A percentile compares a stretch with the other conserved stretches of the same genome.
Evolutionary conservation across 2,797 vertebrate genomes (phyloP).

Genomic region (Dendrocincla fuliginosa): DNA sequence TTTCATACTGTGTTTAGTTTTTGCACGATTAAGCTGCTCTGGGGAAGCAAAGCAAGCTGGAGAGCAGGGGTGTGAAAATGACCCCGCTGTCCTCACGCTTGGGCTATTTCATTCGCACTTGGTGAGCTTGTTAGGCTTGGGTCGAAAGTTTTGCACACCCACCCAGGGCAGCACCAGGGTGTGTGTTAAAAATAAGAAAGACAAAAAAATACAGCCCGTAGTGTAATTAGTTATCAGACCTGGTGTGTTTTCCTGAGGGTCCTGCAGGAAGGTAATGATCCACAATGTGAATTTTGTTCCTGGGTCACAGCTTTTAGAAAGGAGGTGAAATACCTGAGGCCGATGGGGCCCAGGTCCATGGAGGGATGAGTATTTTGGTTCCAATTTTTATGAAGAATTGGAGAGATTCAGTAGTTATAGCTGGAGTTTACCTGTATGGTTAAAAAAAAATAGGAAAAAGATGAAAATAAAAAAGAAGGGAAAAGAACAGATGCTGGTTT

Average conservation of each 20-base stretch:
- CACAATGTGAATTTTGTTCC: neutral
- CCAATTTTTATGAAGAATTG: neutral
- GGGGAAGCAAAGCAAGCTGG: conserved; percentile 6
- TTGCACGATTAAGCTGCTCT: conserved; percentile 37
- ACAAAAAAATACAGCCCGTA: neutral
- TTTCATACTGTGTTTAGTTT: conserved; percentile 15
- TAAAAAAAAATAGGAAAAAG: neutral
- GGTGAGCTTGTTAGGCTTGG: neutral
- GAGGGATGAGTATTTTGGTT: neutral
- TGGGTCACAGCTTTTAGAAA: neutral
- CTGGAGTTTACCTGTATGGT: neutral
- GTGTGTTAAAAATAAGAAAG: neutral
- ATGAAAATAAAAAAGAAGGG: neutral
- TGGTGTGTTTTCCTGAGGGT: neutral
- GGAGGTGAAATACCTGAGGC: neutral
- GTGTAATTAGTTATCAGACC: neutral
- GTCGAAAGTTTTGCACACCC: neutral
- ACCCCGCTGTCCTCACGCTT: conserved; percentile 26
- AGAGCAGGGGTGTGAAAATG: conserved; percentile 37
- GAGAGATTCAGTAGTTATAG: neutral
- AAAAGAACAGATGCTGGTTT: neutral
- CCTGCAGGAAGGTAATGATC: neutral
- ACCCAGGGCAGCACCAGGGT: neutral
- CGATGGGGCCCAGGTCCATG: neutral
- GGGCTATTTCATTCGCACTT: conserved; percentile 35